phyloP scores from a whole-genome alignment of 2,113 vertebrate genomes.

The Maccullochella peelii region DNA sequence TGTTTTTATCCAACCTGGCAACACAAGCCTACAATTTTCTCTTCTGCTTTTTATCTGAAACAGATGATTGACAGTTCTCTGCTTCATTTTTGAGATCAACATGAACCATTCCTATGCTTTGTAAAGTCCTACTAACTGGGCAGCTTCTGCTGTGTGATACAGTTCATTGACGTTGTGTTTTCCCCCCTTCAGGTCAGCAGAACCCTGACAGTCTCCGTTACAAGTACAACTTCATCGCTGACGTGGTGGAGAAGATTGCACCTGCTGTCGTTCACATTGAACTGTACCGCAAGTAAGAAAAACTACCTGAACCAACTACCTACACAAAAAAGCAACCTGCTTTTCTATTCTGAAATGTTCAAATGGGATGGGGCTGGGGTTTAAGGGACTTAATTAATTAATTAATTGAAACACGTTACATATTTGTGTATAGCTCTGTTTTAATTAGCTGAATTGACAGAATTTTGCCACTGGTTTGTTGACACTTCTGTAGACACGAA shows the following conservation, averaged over 20 bases:
- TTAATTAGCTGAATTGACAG: too few species aligned
- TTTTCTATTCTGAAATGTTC: neutral
- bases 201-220: slow-evolving; percentile 92
- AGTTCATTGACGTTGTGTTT: neutral
- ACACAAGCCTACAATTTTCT: neutral
- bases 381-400: too few species aligned
- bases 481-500: too few species aligned
- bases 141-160: neutral
- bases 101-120: too few species aligned
- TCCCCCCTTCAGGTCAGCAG: slow-evolving; percentile 86
- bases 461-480: too few species aligned
- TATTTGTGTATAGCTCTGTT: too few species aligned
- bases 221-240: slow-evolving; percentile 98
- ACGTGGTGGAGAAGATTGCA: slow-evolving; percentile 98
- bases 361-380: too few species aligned
- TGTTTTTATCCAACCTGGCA: neutral
- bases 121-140: neutral
- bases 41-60: neutral
- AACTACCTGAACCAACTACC: neutral
- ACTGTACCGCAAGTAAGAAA: slow-evolving; percentile 93
- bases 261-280: slow-evolving; percentile 98
- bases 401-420: too few species aligned
- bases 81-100: neutral
- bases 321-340: neutral
- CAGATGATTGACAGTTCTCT: neutral